These are phyloP conservation scores for Montipora sp. DNA, from an alignment of 64 coral and sea anemone genomes.

Conservation along the genomic window DNA sequence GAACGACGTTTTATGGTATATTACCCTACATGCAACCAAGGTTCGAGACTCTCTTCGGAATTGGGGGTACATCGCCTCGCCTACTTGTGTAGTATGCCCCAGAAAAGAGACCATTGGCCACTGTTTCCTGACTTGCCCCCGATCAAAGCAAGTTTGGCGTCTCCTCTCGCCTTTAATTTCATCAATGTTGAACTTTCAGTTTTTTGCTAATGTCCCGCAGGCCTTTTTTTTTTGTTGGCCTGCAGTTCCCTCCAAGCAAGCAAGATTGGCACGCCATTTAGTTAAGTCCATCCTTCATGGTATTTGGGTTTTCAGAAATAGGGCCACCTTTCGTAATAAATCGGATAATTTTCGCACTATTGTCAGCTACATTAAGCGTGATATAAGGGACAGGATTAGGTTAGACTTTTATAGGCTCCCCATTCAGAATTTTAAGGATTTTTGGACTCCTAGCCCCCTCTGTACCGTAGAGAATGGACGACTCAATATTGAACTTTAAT, in stretches of 20 bases:
- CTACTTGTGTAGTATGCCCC: not conserved
- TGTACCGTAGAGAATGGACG: no score
- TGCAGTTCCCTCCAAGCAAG: no score
- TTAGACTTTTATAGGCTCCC: no score
- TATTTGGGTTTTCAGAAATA: not conserved
- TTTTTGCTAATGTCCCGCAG: not conserved
- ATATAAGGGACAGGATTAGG: not conserved
- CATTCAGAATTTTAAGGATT: no score
- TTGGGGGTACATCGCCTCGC: not conserved
- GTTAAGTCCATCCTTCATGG: not conserved
- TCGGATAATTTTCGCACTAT: not conserved
- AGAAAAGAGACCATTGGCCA: conserved; percentile 10
- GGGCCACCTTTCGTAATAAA: not conserved
- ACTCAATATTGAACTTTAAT: no score
- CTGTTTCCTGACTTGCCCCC: not conserved
- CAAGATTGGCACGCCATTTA: not conserved
- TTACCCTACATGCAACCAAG: not conserved
- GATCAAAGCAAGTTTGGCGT: not conserved
- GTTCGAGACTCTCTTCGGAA: not conserved
- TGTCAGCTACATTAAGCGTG: not conserved
- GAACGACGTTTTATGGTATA: not conserved
- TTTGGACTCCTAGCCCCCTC: no score
- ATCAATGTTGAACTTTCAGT: not conserved
- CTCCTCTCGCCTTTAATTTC: not conserved
- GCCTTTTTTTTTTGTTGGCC: not conserved